These are phyloP conservation scores for Blomia tropicalis DNA, from an alignment of 2,888 invertebrate species.

Conservation along the genomic window DNA sequence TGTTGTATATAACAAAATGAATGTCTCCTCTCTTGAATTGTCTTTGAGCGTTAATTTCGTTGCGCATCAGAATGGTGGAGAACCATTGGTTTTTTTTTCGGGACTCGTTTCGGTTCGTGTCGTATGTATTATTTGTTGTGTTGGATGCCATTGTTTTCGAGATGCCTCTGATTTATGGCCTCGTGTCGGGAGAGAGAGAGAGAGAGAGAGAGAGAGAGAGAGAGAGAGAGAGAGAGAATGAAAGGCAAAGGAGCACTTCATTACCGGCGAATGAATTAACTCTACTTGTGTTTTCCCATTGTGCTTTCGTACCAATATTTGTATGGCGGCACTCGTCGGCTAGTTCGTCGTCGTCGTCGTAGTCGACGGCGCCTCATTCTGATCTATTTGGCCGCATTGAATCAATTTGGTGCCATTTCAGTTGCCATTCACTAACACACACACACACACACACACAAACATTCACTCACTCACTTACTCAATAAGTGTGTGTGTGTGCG, in stretches of 20 bases:
- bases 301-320: conserved; percentile 10
- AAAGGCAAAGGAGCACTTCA: not conserved
- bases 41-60: no score
- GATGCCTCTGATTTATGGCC: not conserved
- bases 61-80: no score
- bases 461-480: not conserved
- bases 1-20: no score
- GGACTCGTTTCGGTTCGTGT: no score
- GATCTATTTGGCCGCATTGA: not conserved
- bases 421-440: not conserved
- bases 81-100: no score
- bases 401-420: conserved; percentile 14
- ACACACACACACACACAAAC: not conserved
- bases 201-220: not conserved
- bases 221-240: no score
- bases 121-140: not conserved
- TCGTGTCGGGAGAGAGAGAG: not conserved
- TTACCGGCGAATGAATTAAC: conserved; percentile 15
- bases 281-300: conserved; percentile 13
- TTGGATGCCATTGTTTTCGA: not conserved
- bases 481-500: conserved; percentile 1
- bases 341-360: not conserved
- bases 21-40: no score
- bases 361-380: not conserved
- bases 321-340: not conserved